Base-by-base conservation (phyloP, 2,888 invertebrate species). In the Cheilosia scutellata region DNA sequence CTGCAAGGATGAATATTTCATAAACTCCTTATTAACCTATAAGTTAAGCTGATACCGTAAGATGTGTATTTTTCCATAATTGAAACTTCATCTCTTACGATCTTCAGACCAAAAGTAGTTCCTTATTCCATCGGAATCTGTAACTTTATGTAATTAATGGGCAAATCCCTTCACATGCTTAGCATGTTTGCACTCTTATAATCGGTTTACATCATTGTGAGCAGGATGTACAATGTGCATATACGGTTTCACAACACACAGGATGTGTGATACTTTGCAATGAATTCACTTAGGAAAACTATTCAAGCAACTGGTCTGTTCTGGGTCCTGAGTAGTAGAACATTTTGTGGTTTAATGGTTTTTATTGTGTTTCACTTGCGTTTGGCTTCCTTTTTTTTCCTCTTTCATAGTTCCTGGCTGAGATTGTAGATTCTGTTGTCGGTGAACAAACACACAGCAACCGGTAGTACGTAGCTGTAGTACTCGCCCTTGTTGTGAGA, bases 311-410 rank as follows among this genome's bases (percentile, higher is more conserved):
- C 72, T 74, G 58, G 72, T 79, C 58, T 72, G 42, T 77, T 25
- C 31, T 65, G 20, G 25, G 11, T 16, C n/a, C 51, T 37, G 63
- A 63, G 44, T 65, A 16, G 47, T 20, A 29, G 60, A 66, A 72
- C 58, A 51, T 66, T 79, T 44, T 66, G 49, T 66, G 57, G 33
- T 78, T 79, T 72, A 79, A 72, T 72, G 72, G 79, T 55, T 65
- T 72, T 72, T 65, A 79, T 79, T 60, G 58, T 66, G 9, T 29
- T 74, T 47, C 20, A 47, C 55, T 44, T 44, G 57, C 72, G 31
- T 44, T 53, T 60, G 42, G 42, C 29, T 47, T 47, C 16, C 9
- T 49, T 25, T 49, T 49, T 25, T 65, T 55, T 31, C 47, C 13
- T 44, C 60, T 11, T 16, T 62, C 42, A 9, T 37, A 58, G 11